phyloP scores from a whole-genome alignment of 2,113 vertebrate genomes.

The Thymallus thymallus region DNA sequence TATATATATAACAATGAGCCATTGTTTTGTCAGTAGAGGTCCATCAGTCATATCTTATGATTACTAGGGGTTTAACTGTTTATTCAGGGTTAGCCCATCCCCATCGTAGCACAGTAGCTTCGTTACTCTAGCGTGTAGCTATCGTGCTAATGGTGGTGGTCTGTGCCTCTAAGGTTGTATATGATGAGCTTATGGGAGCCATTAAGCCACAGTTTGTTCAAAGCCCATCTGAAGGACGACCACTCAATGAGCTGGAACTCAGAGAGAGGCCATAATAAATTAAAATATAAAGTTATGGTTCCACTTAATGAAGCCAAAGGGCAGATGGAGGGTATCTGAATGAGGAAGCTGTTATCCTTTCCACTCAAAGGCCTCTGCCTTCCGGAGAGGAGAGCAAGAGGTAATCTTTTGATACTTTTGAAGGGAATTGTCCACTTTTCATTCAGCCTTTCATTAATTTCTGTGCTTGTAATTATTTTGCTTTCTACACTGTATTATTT shows the following conservation, averaged over 20 bases:
- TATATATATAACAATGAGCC: too few species aligned
- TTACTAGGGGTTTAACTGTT: constrained; percentile 10
- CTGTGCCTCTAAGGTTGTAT: constrained; percentile 57
- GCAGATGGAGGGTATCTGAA: constrained; percentile 44
- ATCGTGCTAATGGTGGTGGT: constrained; percentile 48
- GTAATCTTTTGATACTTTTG: not conserved
- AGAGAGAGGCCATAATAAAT: constrained; percentile 53
- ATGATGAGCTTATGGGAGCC: constrained; percentile 54
- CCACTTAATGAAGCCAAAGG: constrained; percentile 69
- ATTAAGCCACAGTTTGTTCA: constrained; percentile 66
- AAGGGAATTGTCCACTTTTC: constrained; percentile 9
- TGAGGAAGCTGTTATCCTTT: constrained; percentile 26
- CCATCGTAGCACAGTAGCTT: not conserved
- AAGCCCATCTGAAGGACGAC: constrained; percentile 60
- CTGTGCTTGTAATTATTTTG: constrained; percentile 3
- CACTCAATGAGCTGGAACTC: constrained; percentile 55
- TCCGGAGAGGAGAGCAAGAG: not conserved
- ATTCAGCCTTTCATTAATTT: not conserved
- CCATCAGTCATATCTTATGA: too few species aligned
- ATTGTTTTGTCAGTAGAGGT: not conserved
- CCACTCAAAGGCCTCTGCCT: constrained; percentile 4
- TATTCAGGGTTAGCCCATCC: constrained; percentile 23
- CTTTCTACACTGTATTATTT: constrained; percentile 32
- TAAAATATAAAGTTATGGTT: constrained; percentile 65
- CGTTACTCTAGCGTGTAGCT: constrained; percentile 30